Conservation (phyloP, 2,797 vertebrate genomes). For the Dryobates pubescens region DNA sequence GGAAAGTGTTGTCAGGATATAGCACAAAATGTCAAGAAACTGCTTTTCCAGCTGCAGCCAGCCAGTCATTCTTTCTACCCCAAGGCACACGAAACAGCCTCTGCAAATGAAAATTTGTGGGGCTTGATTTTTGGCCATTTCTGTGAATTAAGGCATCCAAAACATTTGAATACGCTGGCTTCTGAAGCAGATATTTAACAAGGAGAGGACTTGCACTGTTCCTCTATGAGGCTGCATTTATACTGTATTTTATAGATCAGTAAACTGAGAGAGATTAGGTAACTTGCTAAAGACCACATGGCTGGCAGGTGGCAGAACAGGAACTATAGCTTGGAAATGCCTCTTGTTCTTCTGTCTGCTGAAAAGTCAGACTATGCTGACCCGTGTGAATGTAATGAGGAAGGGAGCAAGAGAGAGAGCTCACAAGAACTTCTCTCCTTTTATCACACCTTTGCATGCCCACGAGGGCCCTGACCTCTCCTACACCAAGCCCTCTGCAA, state of each 20-base stretch:
- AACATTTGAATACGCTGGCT: not conserved
- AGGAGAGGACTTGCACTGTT: not conserved
- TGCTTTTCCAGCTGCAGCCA: not conserved
- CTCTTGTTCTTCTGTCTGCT: slow-evolving; percentile 65
- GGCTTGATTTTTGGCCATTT: not conserved
- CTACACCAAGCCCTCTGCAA: slow-evolving; percentile 39
- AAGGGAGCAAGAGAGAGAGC: slow-evolving; percentile 47
- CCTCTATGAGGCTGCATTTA: not conserved
- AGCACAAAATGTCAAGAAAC: not conserved
- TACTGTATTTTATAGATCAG: not conserved
- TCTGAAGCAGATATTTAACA: not conserved
- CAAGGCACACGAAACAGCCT: not conserved
- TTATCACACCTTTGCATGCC: slow-evolving; percentile 68
- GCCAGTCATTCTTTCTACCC: not conserved
- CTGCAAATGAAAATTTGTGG: not conserved
- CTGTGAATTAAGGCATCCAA: not conserved
- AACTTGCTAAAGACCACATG: slow-evolving; percentile 42
- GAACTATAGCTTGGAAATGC: slow-evolving; percentile 42
- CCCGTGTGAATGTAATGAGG: slow-evolving; percentile 29
- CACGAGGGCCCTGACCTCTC: slow-evolving; percentile 34
- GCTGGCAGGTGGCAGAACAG: slow-evolving; percentile 65
- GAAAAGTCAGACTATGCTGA: slow-evolving; percentile 44
- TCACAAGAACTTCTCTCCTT: slow-evolving; percentile 58
- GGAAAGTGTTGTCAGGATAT: not conserved
- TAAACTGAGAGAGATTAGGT: not conserved